Conservation (phyloP, 2,888 invertebrate species). For the Junonia oenone region DNA sequence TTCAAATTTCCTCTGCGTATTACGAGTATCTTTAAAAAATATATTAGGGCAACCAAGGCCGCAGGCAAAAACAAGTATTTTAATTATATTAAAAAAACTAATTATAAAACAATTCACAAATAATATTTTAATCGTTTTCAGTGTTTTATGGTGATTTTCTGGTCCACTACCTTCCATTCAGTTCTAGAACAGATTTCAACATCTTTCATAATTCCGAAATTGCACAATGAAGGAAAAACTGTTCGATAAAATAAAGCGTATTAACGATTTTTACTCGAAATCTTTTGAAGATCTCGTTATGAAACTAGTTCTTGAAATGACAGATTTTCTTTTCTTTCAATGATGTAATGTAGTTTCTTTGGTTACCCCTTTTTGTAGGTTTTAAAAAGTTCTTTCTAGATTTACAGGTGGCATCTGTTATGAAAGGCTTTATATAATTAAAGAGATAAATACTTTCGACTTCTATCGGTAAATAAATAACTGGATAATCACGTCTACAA, state of each 20-base stretch:
- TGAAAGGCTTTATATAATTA: no score
- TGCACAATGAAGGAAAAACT: background rate
- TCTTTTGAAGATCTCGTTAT: background rate
- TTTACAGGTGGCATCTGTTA: no score
- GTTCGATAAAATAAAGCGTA: background rate
- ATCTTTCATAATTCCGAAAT: slow-evolving; percentile 3
- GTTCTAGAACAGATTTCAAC: background rate
- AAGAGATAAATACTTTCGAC: no score
- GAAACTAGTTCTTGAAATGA: background rate
- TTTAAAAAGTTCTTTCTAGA: background rate
- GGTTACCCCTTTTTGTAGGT: background rate
- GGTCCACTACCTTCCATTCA: background rate
- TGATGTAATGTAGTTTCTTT: background rate
- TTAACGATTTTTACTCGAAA: background rate
- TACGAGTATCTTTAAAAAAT: no score
- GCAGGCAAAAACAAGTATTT: no score
- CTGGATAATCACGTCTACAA: no score
- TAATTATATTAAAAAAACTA: background rate
- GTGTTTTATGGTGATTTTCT: background rate
- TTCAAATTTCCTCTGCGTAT: no score
- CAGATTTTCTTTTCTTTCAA: background rate
- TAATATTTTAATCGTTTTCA: background rate
- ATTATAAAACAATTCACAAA: background rate
- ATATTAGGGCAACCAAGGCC: no score
- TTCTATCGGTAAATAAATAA: no score